Evolutionary conservation across 1,140 invertebrate species (phyloP), one percentile per base, ranked within the genome.

Genomic region (Pogonomyrmex californicus): DNA sequence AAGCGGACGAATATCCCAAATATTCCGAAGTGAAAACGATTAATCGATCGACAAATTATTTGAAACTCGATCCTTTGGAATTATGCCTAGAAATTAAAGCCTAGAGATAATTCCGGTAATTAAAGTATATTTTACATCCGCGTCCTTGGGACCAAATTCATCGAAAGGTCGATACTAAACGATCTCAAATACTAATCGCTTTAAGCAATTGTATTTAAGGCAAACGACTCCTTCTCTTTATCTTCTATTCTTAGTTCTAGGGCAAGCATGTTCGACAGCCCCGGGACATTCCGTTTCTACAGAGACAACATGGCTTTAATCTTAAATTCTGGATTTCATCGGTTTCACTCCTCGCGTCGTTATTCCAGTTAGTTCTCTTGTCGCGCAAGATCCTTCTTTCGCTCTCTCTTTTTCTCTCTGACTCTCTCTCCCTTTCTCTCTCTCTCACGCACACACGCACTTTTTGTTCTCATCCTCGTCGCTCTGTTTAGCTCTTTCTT

Each of bases 351-450:
- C 58, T 62, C 38, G 41, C 38, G 10, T 44, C 14, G 4, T 41
- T 2, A 41, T 36, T 62, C 7, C 12, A n/a, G 23, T 30, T 86
- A 47, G 36, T 63, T 23, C 17, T 85, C 79, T 77, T 79, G 63
- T 88, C 88, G 56, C 78, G 41, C 78, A 68, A 68, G n/a, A 65
- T 86, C 62, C 30, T 44, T 66, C 77, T 85, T 51, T 63, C 68
- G 44, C 44, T 56, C 70, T 33, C 41, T 36, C 12, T 62, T 1
- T 44, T 2, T n/a, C 14, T 36, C 41, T 68, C 17, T 44, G 10
- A 38, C 75, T 77, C 6, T n/a, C 14, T 36, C 41, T 68, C 17
- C 33, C 17, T 49, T 68, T 77, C 85, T 58, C 63, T 75, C 76
- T 71, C 70, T 0, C 60, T 23, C 7, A n/a, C 51, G 70, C 65